These are phyloP conservation scores for Silurus meridionalis DNA, from an alignment of 2,113 vertebrate genomes.

Conservation along the genomic window DNA sequence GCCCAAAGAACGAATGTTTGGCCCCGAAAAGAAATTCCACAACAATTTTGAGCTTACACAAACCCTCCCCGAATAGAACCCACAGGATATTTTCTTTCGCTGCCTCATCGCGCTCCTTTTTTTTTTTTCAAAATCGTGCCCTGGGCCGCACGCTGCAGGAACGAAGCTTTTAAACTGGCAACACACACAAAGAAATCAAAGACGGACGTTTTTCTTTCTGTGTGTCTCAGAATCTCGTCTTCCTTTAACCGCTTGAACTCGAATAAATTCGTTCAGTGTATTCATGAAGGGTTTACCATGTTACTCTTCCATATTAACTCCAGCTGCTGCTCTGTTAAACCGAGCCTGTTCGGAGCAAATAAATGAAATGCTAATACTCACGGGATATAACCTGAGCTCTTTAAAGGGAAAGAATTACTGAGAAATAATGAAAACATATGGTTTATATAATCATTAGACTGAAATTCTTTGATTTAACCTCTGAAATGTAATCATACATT, in stretches of 20 bases:
- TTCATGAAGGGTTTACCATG: constrained; percentile 5
- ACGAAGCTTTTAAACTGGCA: constrained; percentile 50
- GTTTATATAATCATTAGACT: background rate
- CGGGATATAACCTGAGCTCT: background rate
- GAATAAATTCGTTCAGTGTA: constrained; percentile 12
- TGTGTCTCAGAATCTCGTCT: background rate
- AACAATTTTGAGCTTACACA: constrained; percentile 64
- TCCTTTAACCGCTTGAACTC: background rate
- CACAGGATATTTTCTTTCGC: constrained; percentile 62
- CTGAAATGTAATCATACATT: background rate
- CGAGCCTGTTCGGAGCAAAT: background rate
- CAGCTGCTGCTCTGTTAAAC: constrained; percentile 21
- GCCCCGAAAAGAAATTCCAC: constrained; percentile 63
- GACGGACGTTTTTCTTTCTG: background rate
- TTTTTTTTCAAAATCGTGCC: constrained; percentile 60
- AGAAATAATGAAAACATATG: background rate
- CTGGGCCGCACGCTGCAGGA: constrained; percentile 52
- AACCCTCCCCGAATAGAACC: constrained; percentile 66
- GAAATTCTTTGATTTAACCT: background rate
- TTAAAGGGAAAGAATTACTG: background rate
- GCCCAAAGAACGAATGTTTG: constrained; percentile 56
- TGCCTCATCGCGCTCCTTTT: constrained; percentile 48
- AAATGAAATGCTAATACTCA: background rate
- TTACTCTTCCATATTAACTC: constrained; percentile 19
- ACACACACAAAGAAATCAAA: background rate